Percentiles rank a stretch among this genome's conserved stretches.
Evolutionary conservation across 2,888 invertebrate genomes (phyloP).

Genomic region (Drosophila borealis): DNA sequence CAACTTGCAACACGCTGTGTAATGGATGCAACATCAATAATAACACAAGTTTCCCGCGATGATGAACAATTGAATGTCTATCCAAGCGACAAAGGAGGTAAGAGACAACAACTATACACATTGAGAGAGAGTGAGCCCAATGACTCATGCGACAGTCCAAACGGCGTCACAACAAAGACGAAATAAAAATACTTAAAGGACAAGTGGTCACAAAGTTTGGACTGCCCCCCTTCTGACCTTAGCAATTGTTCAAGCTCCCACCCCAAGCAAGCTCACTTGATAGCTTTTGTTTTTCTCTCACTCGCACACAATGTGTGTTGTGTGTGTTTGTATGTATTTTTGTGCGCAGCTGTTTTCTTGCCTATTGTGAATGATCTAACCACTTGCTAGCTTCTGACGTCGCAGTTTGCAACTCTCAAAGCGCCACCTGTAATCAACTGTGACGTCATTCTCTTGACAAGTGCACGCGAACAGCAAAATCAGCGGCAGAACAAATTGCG

Average conservation of each 20-base stretch:
- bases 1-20: conserved; percentile 73
- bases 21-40: conserved; percentile 99
- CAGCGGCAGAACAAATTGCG: conserved; percentile 42
- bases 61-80: conserved; percentile 96
- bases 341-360: conserved; percentile 56
- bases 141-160: conserved; percentile 63
- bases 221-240: conserved; percentile 46
- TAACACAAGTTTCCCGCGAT: conserved; percentile 99
- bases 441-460: conserved; percentile 63
- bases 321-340: conserved; percentile 21
- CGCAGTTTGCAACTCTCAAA: conserved; percentile 37
- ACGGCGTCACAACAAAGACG: conserved; percentile 76
- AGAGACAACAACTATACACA: conserved; percentile 24
- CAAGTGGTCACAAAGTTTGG: conserved; percentile 54
- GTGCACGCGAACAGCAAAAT: conserved; percentile 54
- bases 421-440: conserved; percentile 76
- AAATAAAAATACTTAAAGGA: conserved; percentile 65
- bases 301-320: conserved; percentile 4
- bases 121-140: conserved; percentile 18
- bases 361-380: conserved; percentile 73
- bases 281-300: conserved; percentile 15
- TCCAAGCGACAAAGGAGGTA: conserved; percentile 93
- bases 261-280: conserved; percentile 43
- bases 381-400: conserved; percentile 66
- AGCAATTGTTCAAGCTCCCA: conserved; percentile 35